A percentile compares a stretch with the other conserved stretches of the same genome.
Evolutionary conservation across 2,888 invertebrate species (phyloP).

Genomic region (Heteromurus nitidus): DNA sequence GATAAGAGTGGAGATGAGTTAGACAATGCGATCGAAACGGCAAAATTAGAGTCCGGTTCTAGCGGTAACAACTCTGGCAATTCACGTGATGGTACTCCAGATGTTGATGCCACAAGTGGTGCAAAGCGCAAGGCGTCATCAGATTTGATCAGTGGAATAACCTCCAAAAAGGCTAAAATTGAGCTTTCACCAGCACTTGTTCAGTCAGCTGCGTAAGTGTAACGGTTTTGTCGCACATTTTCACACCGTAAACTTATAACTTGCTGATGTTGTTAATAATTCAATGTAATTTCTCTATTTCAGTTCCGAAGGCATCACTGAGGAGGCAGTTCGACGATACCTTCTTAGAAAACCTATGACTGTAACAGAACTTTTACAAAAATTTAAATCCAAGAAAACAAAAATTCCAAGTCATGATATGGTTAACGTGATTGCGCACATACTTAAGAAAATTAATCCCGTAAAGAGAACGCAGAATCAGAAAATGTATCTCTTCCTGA

Average conservation of each 20-base stretch:
- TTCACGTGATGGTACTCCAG: conserved; percentile 74
- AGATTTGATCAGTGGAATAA: conserved; percentile 59
- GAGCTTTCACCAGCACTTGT: conserved; percentile 76
- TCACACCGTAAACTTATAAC: no score
- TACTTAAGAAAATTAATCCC: conserved; percentile 95
- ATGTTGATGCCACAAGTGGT: conserved; percentile 75
- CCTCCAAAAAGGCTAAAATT: conserved; percentile 78
- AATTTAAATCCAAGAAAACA: conserved; percentile 95
- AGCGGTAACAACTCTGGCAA: conserved; percentile 77
- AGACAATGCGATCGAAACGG: conserved; percentile 42
- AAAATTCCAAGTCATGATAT: conserved; percentile 92
- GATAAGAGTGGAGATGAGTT: conserved; percentile 38
- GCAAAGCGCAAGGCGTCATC: conserved; percentile 66
- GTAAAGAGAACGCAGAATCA: conserved; percentile 93
- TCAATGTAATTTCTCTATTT: neutral
- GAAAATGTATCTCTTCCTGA: conserved; percentile 88
- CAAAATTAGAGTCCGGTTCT: conserved; percentile 51
- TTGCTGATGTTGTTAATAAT: no score
- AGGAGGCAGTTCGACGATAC: conserved; percentile 95
- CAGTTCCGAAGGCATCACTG: conserved; percentile 88
- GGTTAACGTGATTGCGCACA: conserved; percentile 94
- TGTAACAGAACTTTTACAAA: conserved; percentile 94
- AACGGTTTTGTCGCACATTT: neutral
- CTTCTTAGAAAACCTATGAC: conserved; percentile 98
- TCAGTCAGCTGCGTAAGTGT: conserved; percentile 75